Base-by-base conservation (phyloP, 2,113 vertebrate species). In the Syngnathus typhle region DNA sequence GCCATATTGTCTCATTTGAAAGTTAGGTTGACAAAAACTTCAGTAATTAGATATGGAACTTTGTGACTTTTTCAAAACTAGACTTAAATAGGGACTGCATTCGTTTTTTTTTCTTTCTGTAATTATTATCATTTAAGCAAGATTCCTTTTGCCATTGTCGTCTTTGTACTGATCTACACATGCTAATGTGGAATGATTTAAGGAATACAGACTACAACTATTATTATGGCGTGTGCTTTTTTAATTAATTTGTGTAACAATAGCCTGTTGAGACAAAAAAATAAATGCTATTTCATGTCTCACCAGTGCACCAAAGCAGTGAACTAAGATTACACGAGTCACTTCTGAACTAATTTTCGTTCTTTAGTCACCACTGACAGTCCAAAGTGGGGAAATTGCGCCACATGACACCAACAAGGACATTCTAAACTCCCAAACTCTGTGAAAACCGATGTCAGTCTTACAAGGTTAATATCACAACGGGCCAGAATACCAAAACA, bases 391-490 rank as follows among this genome's bases (percentile, higher is more conserved):
- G 52, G 27, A 60, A 52, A 52, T 52, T 52, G 49, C 21, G 7
- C 8, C 49, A 3, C 49, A 3, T 7, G 19, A n/a, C n/a, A 7
- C 49, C 49, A 52, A 10, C 49, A 52, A 52, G 8, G 7, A 21
- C n/a, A 52, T 21, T 52, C 19, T 4, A 52, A n/a, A 16, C 63
- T 65, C 73, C 78, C 67, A 79, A 67, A 61, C 71, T 68, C 79
- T 71, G 37, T n/a, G 19, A 52, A 52, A 21, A 21, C 19, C 10
- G n/a, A 52, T 52, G 49, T 49, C 7, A 21, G 62, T 66, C 41
- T 75, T 76, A 66, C 69, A 66, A 78, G 65, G 69, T 78, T 75
- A 78, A 73, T 72, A 78, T 74, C 70, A 74, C 73, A 59, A 41
- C 63, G 75, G 71, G 74, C 65, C 65, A 23, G 73, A 54, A 43